Conservation (phyloP, 2,113 vertebrate genomes). For the Thalassoma bifasciatum region DNA sequence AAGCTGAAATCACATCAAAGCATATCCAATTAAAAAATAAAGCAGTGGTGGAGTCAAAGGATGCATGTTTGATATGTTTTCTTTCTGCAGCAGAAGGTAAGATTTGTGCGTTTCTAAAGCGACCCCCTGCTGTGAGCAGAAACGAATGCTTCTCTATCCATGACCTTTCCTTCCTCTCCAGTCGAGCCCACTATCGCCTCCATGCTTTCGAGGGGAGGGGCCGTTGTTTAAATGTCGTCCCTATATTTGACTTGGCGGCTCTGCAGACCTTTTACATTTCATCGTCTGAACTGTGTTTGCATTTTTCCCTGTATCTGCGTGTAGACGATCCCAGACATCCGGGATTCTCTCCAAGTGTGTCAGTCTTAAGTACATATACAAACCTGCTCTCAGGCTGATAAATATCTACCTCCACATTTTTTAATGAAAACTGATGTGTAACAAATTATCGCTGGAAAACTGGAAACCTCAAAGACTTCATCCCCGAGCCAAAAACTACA, state of each 20-base stretch:
- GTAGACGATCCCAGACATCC: background rate
- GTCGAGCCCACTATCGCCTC: background rate
- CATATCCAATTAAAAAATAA: no score
- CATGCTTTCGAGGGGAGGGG: background rate
- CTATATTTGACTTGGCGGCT: constrained; percentile 9
- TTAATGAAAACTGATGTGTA: background rate
- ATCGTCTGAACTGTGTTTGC: background rate
- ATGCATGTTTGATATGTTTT: background rate
- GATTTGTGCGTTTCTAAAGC: background rate
- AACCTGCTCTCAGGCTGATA: background rate
- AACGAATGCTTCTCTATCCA: background rate
- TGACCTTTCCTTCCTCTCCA: constrained; percentile 33
- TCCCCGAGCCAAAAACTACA: constrained; percentile 12
- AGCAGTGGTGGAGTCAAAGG: no score
- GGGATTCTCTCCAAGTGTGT: background rate
- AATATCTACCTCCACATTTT: background rate
- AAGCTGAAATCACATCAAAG: no score
- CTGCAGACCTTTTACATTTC: background rate
- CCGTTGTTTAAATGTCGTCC: constrained; percentile 30
- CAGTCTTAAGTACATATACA: background rate
- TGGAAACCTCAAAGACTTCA: background rate
- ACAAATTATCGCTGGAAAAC: background rate
- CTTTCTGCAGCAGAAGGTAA: background rate
- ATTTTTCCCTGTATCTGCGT: background rate
- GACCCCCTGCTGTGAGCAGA: background rate